phyloP scores from a whole-genome alignment of 2,888 invertebrate species.

The Nomada lathburiana region DNA sequence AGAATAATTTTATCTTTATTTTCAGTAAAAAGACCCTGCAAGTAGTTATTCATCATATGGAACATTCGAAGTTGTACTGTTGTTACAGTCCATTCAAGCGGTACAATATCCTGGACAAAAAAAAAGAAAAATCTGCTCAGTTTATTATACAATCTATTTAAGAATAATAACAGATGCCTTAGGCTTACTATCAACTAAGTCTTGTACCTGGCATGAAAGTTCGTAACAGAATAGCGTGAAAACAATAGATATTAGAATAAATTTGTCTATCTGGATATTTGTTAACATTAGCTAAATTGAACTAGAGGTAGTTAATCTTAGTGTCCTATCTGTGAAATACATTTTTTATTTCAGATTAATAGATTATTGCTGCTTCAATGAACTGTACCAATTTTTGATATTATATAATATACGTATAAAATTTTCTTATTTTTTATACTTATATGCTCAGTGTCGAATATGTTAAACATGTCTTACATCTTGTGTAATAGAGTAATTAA shows the following conservation, averaged over 20 bases:
- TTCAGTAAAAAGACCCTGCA: slow-evolving; percentile 97
- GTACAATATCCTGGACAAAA: slow-evolving; percentile 79
- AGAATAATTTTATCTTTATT: slow-evolving; percentile 99
- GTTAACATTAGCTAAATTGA: not conserved
- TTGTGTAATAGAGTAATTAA: slow-evolving; percentile 97
- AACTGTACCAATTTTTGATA: slow-evolving; percentile 55
- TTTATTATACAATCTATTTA: slow-evolving; percentile 15
- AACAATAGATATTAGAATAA: not conserved
- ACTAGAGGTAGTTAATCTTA: not conserved
- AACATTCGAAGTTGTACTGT: slow-evolving; percentile 77
- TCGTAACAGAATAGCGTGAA: not conserved
- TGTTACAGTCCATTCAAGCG: slow-evolving; percentile 82
- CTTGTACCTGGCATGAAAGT: not conserved
- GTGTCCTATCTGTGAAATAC: slow-evolving; percentile 3
- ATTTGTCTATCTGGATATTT: not conserved
- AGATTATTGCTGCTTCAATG: slow-evolving; percentile 68
- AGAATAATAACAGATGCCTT: slow-evolving; percentile 7
- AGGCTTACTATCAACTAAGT: not conserved
- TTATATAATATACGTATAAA: slow-evolving; percentile 12
- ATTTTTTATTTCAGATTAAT: slow-evolving; percentile 29
- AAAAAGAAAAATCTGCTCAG: slow-evolving; percentile 65
- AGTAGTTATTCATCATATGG: slow-evolving; percentile 81
- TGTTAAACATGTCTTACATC: slow-evolving; percentile 89
- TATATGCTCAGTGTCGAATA: slow-evolving; percentile 27
- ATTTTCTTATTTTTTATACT: slow-evolving; percentile 14